phyloP scores from a whole-genome alignment of 2,797 vertebrate species.

The Diceros bicornis region DNA sequence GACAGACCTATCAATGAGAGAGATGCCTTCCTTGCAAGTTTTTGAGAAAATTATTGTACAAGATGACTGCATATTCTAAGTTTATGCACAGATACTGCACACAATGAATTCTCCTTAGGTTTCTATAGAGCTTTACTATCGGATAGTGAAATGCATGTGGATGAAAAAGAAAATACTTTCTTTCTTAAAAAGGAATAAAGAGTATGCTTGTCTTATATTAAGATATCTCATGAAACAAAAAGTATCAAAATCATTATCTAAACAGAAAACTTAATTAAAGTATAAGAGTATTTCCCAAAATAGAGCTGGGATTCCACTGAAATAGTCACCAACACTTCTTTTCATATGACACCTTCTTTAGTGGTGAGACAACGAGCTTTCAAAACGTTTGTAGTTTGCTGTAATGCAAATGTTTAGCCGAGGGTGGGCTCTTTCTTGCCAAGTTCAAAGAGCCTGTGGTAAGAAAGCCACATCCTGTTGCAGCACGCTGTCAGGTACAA shows the following conservation, averaged over 20 bases:
- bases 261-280: conserved; percentile 50
- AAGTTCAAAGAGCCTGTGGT: conserved; percentile 77
- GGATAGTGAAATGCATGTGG: conserved; percentile 20
- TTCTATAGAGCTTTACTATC: not conserved
- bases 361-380: conserved; percentile 64
- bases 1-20: not conserved
- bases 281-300: conserved; percentile 51
- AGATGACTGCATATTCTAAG: not conserved
- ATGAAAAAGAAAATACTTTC: not conserved
- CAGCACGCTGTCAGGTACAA: conserved; percentile 46
- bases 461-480: conserved; percentile 75
- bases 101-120: not conserved
- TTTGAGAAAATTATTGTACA: conserved; percentile 20
- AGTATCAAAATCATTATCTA: conserved; percentile 22
- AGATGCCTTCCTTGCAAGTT: not conserved
- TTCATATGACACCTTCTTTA: conserved; percentile 47
- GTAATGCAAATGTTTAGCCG: conserved; percentile 66
- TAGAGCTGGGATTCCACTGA: conserved; percentile 31
- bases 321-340: conserved; percentile 46
- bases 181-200: conserved; percentile 40
- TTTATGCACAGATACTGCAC: not conserved
- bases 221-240: conserved; percentile 29
- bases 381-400: conserved; percentile 65
- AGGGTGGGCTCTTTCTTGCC: conserved; percentile 36
- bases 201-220: conserved; percentile 12